These are phyloP conservation scores for Epinotia bilunana DNA, from an alignment of 2,888 invertebrate genomes.

Conservation along the genomic window DNA sequence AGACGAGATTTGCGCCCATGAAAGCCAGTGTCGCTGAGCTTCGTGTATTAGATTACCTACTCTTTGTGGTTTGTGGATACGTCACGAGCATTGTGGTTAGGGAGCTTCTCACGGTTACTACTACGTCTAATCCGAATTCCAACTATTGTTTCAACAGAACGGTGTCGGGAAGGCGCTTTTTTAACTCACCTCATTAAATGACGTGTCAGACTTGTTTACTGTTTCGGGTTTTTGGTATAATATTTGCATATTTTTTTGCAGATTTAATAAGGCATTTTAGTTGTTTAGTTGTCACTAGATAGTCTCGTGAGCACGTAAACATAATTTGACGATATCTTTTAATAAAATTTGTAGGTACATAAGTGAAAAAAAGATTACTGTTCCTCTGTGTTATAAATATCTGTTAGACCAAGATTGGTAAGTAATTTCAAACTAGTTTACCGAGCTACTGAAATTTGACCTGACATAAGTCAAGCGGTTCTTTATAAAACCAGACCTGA, in stretches of 20 bases:
- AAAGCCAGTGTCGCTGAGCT: slow-evolving; percentile 83
- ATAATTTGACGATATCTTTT: slow-evolving; percentile 26
- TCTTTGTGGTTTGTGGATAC: slow-evolving; percentile 80
- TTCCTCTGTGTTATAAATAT: no score
- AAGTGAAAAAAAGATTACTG: no score
- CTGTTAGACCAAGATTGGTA: no score
- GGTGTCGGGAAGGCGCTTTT: slow-evolving; percentile 48
- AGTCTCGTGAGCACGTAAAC: neutral
- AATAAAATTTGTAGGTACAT: no score
- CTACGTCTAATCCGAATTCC: slow-evolving; percentile 62
- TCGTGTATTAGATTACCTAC: slow-evolving; percentile 82
- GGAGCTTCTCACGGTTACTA: slow-evolving; percentile 75
- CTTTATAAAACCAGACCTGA: no score
- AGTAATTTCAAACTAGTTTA: no score
- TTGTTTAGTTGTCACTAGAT: no score
- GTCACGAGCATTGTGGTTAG: slow-evolving; percentile 78
- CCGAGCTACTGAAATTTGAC: no score
- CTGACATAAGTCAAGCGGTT: no score
- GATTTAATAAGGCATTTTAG: no score
- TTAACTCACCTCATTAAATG: slow-evolving; percentile 47
- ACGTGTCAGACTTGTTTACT: neutral
- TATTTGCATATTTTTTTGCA: neutral
- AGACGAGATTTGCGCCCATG: slow-evolving; percentile 79
- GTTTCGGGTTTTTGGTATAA: neutral
- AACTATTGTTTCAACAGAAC: slow-evolving; percentile 60